Evolutionary conservation across 2,888 invertebrate genomes (phyloP).

Genomic region (Furcula furcula): DNA sequence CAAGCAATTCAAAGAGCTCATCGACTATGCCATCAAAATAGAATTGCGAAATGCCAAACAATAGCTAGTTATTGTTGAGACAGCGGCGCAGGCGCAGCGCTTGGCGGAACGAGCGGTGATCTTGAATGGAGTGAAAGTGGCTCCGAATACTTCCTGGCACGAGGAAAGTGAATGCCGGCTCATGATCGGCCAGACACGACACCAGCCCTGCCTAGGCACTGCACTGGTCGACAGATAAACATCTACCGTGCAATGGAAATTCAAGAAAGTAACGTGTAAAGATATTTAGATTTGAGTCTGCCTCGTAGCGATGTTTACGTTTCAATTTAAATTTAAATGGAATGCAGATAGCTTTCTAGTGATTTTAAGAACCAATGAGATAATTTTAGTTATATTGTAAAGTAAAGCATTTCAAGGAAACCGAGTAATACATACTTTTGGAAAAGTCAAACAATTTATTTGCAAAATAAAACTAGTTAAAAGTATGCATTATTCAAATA

Average conservation of each 20-base stretch:
- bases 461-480: too few relatives aligned
- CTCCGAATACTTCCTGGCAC: constrained; percentile 68
- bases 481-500: too few relatives aligned
- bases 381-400: too few relatives aligned
- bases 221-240: constrained; percentile 39
- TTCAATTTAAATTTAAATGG: too few relatives aligned
- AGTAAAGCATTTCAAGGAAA: too few relatives aligned
- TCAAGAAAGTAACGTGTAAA: constrained; percentile 43
- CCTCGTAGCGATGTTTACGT: too few relatives aligned
- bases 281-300: too few relatives aligned
- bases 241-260: constrained; percentile 52
- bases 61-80: constrained; percentile 51
- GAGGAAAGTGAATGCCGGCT: constrained; percentile 66
- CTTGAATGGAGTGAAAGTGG: constrained; percentile 80
- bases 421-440: too few relatives aligned
- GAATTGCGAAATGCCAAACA: constrained; percentile 39
- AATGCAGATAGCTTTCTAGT: too few relatives aligned
- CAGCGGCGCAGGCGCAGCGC: constrained; percentile 32
- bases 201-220: constrained; percentile 29
- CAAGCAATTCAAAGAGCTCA: neutral
- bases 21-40: constrained; percentile 29
- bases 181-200: constrained; percentile 43
- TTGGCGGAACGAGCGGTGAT: constrained; percentile 64
- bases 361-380: too few relatives aligned
- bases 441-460: too few relatives aligned